A percentile compares a stretch with the other conserved stretches of the same genome.
phyloP scores from a whole-genome alignment of 2,113 vertebrate species.

The Cryptoleucopteryx plumbea region DNA sequence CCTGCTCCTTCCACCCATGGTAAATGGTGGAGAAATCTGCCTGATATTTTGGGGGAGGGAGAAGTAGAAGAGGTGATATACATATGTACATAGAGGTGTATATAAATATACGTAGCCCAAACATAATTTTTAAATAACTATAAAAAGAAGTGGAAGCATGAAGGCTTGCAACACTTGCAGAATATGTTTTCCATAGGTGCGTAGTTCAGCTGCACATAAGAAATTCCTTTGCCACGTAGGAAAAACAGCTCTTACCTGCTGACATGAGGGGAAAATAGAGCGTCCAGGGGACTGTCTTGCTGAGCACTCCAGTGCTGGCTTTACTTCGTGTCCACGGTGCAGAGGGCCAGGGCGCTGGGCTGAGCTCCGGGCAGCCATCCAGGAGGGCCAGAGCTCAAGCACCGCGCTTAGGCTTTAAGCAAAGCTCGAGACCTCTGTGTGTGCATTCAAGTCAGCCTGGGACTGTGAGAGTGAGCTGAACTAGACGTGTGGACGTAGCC shows the following conservation, averaged over 20 bases:
- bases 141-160: background rate
- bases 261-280: background rate
- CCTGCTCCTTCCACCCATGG: background rate
- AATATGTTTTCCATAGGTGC: background rate
- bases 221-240: background rate
- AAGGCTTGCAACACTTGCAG: background rate
- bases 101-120: background rate
- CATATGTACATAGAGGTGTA: accelerated
- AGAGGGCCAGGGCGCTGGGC: background rate
- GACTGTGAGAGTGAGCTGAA: conserved; percentile 5
- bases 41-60: background rate
- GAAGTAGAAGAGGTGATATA: background rate
- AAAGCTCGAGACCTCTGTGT: background rate
- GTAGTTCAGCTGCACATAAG: background rate
- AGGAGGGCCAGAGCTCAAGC: conserved; percentile 28
- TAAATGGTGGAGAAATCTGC: background rate
- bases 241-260: background rate
- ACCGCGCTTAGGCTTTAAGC: background rate
- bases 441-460: background rate
- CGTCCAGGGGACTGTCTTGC: background rate
- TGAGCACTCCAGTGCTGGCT: background rate
- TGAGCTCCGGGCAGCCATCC: background rate
- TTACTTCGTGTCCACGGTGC: background rate
- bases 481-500: background rate
- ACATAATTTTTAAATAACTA: background rate